Evolutionary conservation across 2,797 vertebrate genomes (phyloP), one percentile per base, ranked within the genome.

Genomic region (Acestrorhynchus altus): DNA sequence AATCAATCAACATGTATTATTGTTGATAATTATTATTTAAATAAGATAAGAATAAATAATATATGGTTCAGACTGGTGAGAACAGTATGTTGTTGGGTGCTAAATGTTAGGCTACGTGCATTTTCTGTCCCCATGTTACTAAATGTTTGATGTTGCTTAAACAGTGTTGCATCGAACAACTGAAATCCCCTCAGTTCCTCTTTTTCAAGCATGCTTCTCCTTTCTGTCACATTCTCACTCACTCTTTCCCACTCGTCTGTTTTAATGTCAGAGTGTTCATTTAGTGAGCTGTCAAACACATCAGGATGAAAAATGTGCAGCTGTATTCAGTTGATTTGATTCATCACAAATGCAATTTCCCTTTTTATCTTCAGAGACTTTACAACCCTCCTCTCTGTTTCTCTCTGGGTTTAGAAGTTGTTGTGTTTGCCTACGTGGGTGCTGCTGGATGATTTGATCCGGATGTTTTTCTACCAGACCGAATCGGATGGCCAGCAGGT

Each of bases 391-490:
- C 60, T 59, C 26, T 46, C 18, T 65, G 20, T 72, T 61, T 57
- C 87, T 40, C 46, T 35, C 39, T 60, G 28, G 49, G 8, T 66
- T 47, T 24, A 99, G 98, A 93, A 83, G 80, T 86, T 99, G 44
- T 94, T 99, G 78, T 90, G 92, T 82, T 88, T 97, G 77, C 96
- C 96, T 0, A 88, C 88, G 60, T 96, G 95, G 94, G 88, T 98
- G 61, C 86, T 98, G 70, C 92, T 96, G 79, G 95, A 98, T 16
- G 95, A 98, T 46, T 81, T 91, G 0, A 87, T 98, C 61, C 88
- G 96, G 8, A 95, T 98, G 87, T 99, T 99, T 87, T 99, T 98
- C 92, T 96, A 98, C 85, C 97, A 98, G 87, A 95, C 92, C 0
- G 73, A 91, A 2, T 91, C 88, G 15, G 98, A 99, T 77, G 78